Evolutionary conservation across 2,797 vertebrate genomes (phyloP).

Genomic region (Acomys russatus): DNA sequence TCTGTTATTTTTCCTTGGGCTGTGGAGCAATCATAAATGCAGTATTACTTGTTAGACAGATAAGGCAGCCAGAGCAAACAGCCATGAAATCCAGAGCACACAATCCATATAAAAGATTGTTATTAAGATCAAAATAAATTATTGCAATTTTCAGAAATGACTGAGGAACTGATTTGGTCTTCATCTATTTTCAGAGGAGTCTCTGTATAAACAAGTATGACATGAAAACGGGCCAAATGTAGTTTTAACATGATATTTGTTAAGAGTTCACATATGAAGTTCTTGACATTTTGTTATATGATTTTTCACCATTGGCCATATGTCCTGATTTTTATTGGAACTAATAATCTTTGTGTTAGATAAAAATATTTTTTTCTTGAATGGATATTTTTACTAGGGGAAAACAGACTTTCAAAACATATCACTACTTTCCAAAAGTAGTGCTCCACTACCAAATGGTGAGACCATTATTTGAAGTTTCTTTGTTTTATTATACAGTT

Average conservation of each 20-base stretch:
- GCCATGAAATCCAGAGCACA: constrained; percentile 20
- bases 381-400: neutral
- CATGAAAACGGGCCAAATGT: neutral
- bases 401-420: constrained; percentile 37
- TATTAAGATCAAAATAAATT: constrained; percentile 63
- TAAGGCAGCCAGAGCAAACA: constrained; percentile 36
- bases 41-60: constrained; percentile 51
- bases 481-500: neutral
- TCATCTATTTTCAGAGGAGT: constrained; percentile 10
- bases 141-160: constrained; percentile 53
- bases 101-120: constrained; percentile 4
- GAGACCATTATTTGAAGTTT: neutral
- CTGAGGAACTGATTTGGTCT: constrained; percentile 5
- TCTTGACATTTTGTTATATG: neutral
- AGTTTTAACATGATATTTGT: constrained; percentile 8
- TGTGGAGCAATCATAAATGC: constrained; percentile 5
- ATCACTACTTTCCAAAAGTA: constrained; percentile 15
- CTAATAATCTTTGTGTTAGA: neutral
- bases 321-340: neutral
- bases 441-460: neutral
- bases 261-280: neutral
- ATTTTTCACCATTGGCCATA: neutral
- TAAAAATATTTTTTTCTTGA: neutral
- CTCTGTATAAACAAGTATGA: neutral
- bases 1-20: constrained; percentile 58